phyloP scores from a whole-genome alignment of 1,140 invertebrate species.

The Carposina sasakii region DNA sequence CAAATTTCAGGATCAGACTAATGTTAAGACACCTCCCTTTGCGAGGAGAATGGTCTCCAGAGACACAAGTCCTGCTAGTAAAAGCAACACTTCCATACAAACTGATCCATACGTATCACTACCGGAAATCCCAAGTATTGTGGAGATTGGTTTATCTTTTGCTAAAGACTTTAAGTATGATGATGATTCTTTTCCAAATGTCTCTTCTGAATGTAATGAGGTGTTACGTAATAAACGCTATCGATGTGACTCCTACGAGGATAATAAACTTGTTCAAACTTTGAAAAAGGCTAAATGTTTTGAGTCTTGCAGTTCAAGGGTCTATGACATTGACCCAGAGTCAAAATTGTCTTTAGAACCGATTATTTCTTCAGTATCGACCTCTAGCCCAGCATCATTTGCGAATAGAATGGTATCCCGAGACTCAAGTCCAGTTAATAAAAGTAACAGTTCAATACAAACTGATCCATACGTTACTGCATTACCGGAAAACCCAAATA shows the following conservation, averaged over 20 bases:
- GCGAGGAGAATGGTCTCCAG: conserved; percentile 43
- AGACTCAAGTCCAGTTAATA: too few relatives aligned
- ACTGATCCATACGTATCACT: conserved; percentile 34
- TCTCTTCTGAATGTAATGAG: conserved; percentile 36
- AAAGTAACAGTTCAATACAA: too few relatives aligned
- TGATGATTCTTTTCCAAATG: conserved; percentile 35
- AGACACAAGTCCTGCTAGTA: conserved; percentile 30
- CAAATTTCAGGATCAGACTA: conserved; percentile 33
- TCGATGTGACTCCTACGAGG: conserved; percentile 39
- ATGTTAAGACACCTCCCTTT: conserved; percentile 41
- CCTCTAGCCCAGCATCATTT: conserved; percentile 53
- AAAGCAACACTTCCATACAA: conserved; percentile 39
- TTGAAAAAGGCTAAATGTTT: conserved; percentile 51
- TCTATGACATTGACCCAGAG: conserved; percentile 34
- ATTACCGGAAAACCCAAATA: too few relatives aligned
- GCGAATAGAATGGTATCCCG: too few relatives aligned
- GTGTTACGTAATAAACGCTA: conserved; percentile 38
- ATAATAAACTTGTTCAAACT: conserved; percentile 33
- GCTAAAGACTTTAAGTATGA: conserved; percentile 39
- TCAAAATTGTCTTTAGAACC: conserved; percentile 14
- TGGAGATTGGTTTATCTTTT: conserved; percentile 41
- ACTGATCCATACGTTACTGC: too few relatives aligned
- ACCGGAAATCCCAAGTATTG: conserved; percentile 26
- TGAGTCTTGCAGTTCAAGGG: conserved; percentile 34
- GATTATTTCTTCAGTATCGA: conserved; percentile 32